Evolutionary conservation across 2,797 vertebrate species (phyloP), one percentile per base, ranked within the genome.

Genomic region (Gadopsis marmoratus): DNA sequence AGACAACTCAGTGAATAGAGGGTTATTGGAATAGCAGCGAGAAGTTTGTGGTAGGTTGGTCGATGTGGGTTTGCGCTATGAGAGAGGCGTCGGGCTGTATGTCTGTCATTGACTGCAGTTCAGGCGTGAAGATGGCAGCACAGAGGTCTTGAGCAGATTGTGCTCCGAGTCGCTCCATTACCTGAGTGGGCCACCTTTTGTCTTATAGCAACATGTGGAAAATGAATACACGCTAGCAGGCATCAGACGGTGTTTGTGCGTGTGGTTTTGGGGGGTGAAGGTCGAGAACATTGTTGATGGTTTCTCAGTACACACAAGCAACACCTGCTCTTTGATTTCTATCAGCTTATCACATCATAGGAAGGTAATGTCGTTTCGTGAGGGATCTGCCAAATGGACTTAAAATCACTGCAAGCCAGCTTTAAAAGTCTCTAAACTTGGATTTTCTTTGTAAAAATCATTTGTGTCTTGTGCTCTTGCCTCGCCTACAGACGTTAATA

Each of bases 71-170:
- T 83, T 76, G 56, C 65, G 67, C 76, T 85, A 35, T 23, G 16
- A 75, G 64, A 64, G 74, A 81, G 83, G 65, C 74, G 62, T 86
- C 66, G 2, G 71, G 70, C 80, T 78, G 66, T 65, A 29, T 60
- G 86, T 88, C 88, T 89, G 81, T 89, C 90, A 91, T 85, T 93
- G 88, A 78, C 83, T 78, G 86, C 83, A 90, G 79, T 78, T 92
- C 86, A 88, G 81, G 86, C 90, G 48, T 92, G 91, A 92, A 88
- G 61, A 72, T 43, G 51, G 87, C 82, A 60, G 83, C 79, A 50
- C 84, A 76, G 85, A 90, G 87, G 88, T 91, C 92, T 86, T 79
- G 78, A 87, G 72, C 76, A 59, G 85, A 79, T 83, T 82, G 78
- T 71, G 68, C 45, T 85, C 70, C 4, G 65, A 74, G 76, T 55